Percentiles rank a stretch among this genome's conserved stretches.
phyloP scores from a whole-genome alignment of 2,797 vertebrate genomes.

The Acestrorhynchus altus region DNA sequence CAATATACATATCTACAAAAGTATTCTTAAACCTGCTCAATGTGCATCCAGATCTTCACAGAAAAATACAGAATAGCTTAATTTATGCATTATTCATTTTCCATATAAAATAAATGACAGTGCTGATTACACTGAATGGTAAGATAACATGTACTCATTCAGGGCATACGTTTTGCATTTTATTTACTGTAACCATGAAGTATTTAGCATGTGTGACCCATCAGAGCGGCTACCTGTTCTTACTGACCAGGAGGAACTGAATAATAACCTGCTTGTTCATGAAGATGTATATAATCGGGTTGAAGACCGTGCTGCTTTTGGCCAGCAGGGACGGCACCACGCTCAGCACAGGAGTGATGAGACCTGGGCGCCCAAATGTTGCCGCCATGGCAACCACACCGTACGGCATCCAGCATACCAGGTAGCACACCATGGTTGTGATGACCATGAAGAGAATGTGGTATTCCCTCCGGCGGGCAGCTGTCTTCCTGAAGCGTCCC shows the following conservation, averaged over 20 bases:
- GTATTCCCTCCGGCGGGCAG: slow-evolving; percentile 75
- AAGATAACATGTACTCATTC: no score
- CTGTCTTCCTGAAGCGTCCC: slow-evolving; percentile 72
- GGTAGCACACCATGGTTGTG: slow-evolving; percentile 75
- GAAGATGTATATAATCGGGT: slow-evolving; percentile 82
- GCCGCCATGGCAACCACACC: slow-evolving; percentile 79
- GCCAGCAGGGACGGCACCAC: slow-evolving; percentile 78
- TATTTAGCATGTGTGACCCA: neutral
- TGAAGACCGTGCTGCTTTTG: slow-evolving; percentile 81
- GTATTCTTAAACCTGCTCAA: no score
- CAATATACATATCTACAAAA: no score
- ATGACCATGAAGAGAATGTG: slow-evolving; percentile 80
- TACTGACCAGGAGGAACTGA: neutral
- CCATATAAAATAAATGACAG: no score
- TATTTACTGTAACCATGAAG: no score
- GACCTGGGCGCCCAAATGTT: slow-evolving; percentile 74
- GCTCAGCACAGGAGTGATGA: slow-evolving; percentile 73
- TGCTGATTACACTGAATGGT: no score
- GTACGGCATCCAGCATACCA: slow-evolving; percentile 80
- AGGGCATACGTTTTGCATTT: no score
- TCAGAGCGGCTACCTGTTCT: neutral
- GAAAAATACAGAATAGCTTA: no score
- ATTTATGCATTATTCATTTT: no score
- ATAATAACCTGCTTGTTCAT: slow-evolving; percentile 80
- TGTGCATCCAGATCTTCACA: no score